Base-by-base conservation (phyloP, 1,140 invertebrate species). In the Ceratosolen fusciceps region DNA sequence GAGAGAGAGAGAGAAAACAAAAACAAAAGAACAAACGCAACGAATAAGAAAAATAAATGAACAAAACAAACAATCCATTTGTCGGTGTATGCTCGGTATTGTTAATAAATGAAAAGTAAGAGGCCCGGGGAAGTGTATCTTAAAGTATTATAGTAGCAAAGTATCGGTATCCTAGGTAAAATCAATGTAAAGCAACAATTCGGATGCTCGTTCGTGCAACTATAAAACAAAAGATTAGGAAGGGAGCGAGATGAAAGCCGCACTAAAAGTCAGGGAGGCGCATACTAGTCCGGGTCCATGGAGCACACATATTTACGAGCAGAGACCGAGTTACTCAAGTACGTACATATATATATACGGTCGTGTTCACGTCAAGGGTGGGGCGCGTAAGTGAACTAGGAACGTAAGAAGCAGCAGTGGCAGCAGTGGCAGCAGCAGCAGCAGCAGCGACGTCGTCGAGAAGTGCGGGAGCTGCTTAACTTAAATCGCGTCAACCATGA, bases 401-500 rank as follows among this genome's bases (percentile, higher is more conserved):
- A 70, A 70, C n/a, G n/a, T n/a, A n/a, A n/a, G n/a, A n/a, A n/a
- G n/a, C n/a, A n/a, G n/a, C n/a, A n/a, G n/a, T n/a, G n/a, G n/a
- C n/a, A n/a, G n/a, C n/a, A n/a, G n/a, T n/a, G n/a, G n/a, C n/a
- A n/a, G n/a, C n/a, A n/a, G n/a, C n/a, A n/a, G n/a, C n/a, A n/a
- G n/a, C n/a, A 70, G 39, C 37, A 68, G 39, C n/a, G 47, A 47
- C 39, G 67, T 68, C 12, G 67, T 68, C 9, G 24, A 16, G 37
- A 65, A 37, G 34, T 24, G 52, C 52, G 39, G 34, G 52, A 58
- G 65, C 52, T 71, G 75, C 75, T 77, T 71, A 77, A 77, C 65
- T 77, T 77, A 72, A 79, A 79, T 79, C 77, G 70, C 58, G 77
- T 79, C 58, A 79, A 62, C 47, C 43, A 10, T 65, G 60, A 65